Conservation (phyloP, 2,113 vertebrate genomes). For the Eublepharis macularius region DNA sequence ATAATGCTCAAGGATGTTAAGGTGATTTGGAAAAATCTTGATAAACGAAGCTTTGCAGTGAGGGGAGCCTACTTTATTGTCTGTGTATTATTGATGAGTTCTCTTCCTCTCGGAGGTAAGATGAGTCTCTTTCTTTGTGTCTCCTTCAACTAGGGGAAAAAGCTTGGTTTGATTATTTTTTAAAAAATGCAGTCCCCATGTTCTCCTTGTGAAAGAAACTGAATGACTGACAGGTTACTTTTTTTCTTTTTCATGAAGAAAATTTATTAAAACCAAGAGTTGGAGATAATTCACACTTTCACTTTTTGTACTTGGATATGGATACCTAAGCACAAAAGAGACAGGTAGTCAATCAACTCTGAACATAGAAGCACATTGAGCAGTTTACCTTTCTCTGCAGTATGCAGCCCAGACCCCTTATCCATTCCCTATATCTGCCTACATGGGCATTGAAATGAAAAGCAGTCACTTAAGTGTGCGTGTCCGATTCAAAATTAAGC, state of each 20-base stretch:
- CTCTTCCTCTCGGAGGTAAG: background rate
- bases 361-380: background rate
- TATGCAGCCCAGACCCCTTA: background rate
- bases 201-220: background rate
- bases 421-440: background rate
- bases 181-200: background rate
- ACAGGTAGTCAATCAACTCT: background rate
- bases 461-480: background rate
- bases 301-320: background rate
- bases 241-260: background rate
- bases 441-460: background rate
- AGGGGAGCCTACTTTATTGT: background rate
- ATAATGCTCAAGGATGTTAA: background rate
- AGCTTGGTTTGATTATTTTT: background rate
- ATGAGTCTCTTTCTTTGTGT: background rate
- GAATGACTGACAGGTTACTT: background rate
- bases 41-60: background rate
- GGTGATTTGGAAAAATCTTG: background rate
- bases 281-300: background rate
- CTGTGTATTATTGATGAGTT: background rate
- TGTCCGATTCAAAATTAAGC: constrained; percentile 42
- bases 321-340: background rate
- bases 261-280: background rate
- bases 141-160: background rate
- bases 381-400: background rate